A percentile compares a stretch with the other conserved stretches of the same genome.
phyloP scores from a whole-genome alignment of 2,888 invertebrate genomes.

The Esperia sulphurella region DNA sequence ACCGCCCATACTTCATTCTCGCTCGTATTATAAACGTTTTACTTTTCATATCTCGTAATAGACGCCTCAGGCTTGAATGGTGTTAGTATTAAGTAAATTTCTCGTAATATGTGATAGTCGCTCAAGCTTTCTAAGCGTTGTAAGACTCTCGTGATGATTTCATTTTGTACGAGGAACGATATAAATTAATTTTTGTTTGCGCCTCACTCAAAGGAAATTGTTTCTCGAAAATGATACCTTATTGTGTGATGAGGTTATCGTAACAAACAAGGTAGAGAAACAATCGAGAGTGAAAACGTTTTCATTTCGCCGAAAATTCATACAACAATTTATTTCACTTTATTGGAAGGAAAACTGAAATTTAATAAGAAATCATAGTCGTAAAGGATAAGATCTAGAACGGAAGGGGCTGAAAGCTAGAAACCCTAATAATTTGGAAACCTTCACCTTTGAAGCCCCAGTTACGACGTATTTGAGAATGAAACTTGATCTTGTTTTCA shows the following conservation, averaged over 20 bases:
- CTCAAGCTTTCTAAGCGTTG: conserved; percentile 29
- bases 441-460: no score
- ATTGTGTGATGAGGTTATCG: conserved; percentile 44
- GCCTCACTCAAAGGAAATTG: conserved; percentile 49
- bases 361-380: no score
- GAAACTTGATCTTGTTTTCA: no score
- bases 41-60: conserved; percentile 61
- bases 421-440: no score
- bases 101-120: conserved; percentile 57
- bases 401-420: no score
- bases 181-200: conserved; percentile 59
- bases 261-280: conserved; percentile 32
- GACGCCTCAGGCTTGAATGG: conserved; percentile 37
- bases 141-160: conserved; percentile 49
- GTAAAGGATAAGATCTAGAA: no score
- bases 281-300: conserved; percentile 35
- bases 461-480: no score
- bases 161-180: conserved; percentile 41
- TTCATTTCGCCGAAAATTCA: conserved; percentile 19
- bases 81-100: conserved; percentile 68
- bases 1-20: conserved; percentile 72
- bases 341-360: conserved; percentile 4
- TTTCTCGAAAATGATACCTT: conserved; percentile 49
- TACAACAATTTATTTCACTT: not conserved
- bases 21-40: conserved; percentile 71